Conservation (phyloP, 2,888 invertebrate genomes). For the Monopis laevigella region DNA sequence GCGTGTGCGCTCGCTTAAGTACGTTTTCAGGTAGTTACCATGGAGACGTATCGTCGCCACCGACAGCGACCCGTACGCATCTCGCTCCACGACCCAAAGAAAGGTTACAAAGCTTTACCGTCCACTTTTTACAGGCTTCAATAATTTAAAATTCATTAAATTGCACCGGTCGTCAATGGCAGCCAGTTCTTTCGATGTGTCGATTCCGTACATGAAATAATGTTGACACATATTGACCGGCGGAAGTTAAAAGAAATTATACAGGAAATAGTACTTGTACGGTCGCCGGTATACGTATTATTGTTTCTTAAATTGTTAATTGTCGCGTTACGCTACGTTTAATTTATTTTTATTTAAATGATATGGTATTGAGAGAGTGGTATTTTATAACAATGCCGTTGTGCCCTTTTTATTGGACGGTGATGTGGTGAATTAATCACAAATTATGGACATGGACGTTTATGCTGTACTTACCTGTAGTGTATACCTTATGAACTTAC, state of each 20-base stretch:
- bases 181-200: conserved; percentile 64
- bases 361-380: conserved; percentile 5
- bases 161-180: conserved; percentile 59
- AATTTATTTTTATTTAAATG: conserved; percentile 10
- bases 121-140: conserved; percentile 59
- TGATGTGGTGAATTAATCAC: no score
- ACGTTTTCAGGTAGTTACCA: conserved; percentile 39
- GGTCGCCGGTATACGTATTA: conserved; percentile 8
- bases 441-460: no score
- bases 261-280: conserved; percentile 7
- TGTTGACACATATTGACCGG: conserved; percentile 63
- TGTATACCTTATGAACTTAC: no score
- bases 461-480: no score
- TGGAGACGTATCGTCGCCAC: conserved; percentile 57
- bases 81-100: conserved; percentile 22
- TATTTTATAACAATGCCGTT: conserved; percentile 5
- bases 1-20: conserved; percentile 41
- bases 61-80: conserved; percentile 32
- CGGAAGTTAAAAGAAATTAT: conserved; percentile 33
- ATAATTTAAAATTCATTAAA: conserved; percentile 66
- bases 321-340: conserved; percentile 7
- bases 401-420: neutral
- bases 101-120: conserved; percentile 45
- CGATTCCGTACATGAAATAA: conserved; percentile 56
- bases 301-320: conserved; percentile 33